A percentile compares a stretch with the other conserved stretches of the same genome.
These are phyloP conservation scores for Ochropleura plecta DNA, from an alignment of 2,888 invertebrate species.

Conservation along the genomic window DNA sequence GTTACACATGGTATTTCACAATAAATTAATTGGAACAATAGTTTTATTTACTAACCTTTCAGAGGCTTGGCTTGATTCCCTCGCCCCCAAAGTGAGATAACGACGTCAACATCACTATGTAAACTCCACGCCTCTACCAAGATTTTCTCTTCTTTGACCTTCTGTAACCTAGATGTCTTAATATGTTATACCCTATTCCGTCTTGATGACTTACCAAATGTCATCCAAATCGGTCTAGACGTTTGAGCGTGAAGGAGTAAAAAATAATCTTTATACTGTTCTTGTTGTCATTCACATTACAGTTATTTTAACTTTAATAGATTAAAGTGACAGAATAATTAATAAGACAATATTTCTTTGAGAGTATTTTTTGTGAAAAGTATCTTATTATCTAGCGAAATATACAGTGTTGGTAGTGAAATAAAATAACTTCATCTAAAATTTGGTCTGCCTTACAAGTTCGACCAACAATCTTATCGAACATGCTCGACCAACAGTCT, in stretches of 20 bases:
- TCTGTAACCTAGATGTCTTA: too few species aligned
- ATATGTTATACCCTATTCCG: too few species aligned
- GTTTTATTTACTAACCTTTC: not conserved
- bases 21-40: not conserved
- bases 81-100: not conserved
- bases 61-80: not conserved
- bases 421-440: too few species aligned
- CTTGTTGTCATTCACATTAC: not conserved
- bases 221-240: too few species aligned
- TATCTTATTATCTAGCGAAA: not conserved
- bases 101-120: not conserved
- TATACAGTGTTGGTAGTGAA: not conserved
- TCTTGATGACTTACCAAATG: too few species aligned
- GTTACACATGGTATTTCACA: not conserved
- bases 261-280: too few species aligned
- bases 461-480: not conserved
- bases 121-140: not conserved
- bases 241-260: too few species aligned
- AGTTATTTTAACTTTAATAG: not conserved
- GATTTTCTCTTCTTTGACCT: too few species aligned
- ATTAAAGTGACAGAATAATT: not conserved
- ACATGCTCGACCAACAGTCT: conserved; percentile 5
- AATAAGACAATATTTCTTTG: not conserved
- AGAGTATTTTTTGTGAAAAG: not conserved
- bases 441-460: not conserved